Base-by-base conservation (phyloP, 1,140 invertebrate genomes). In the Lerema accius region DNA sequence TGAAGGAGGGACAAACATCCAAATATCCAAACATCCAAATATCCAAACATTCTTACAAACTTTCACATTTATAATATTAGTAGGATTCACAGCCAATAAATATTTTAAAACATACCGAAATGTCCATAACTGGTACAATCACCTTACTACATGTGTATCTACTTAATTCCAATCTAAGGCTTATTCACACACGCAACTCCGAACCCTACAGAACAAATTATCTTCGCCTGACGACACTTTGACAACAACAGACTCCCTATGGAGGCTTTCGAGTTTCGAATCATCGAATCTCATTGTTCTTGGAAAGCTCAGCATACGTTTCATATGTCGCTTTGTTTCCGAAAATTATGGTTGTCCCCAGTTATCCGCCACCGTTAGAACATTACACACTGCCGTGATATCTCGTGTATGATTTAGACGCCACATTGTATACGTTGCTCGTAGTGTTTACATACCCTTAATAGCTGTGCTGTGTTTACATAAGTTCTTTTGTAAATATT, bases 261-360 rank as follows among this genome's bases (percentile, higher is more conserved):
- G 63, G 55, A 73, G 56, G 56, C 64, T 73, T 77, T 71, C 70
- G 74, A 76, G 63, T 73, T 70, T 63, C 68, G 69, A 80, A 77
- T 82, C 76, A 82, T 79, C 79, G 19, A 23, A 81, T 76, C 73
- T 81, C 72, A 78, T 80, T 80, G 82, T 81, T 76, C 56, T 60
- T 62, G 15, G 35, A 69, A 59, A 68, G 62, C 70, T 73, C 68
- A 55, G 66, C 73, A 73, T 63, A 74, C 75, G 71, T 69, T 80
- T 79, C 71, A 78, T 65, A 65, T 55, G 48, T 67, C 56, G 73
- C 71, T 71, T 84, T 84, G 82, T 84, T 82, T 71, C 28, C 65
- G 50, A 65, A 72, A 84, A 77, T 84, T 82, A 84, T 79, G 80
- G 78, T 77, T 73, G 73, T 76, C 71, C 73, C 63, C 60, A 59